Base-by-base conservation (phyloP, 2,888 invertebrate genomes). In the Acanthococcus lagerstroemiae region DNA sequence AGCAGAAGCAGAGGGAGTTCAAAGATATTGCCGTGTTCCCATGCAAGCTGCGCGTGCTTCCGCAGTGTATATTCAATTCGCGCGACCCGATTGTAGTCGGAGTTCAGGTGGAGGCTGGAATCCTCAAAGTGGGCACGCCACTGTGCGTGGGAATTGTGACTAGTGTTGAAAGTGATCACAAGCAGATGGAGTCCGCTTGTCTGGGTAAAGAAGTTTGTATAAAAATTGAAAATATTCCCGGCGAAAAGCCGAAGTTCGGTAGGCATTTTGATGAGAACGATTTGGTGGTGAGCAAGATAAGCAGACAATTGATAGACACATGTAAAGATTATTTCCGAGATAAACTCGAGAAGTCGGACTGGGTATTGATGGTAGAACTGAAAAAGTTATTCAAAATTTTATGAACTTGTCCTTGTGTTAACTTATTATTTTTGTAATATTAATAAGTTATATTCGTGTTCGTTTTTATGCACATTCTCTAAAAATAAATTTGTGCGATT, bases 271-370 rank as follows among this genome's bases (percentile, higher is more conserved):
- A 96, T 74, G 89, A 93, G 74, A 93, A 88, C 46, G 99, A 99
- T 78, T 81, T 92, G 76, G 83, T 99, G 70, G 84, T 95, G 74
- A 96, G 96, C 82, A 95, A 90, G 95, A 96, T 99, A 74, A 90
- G 91, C 60, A 86, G 99, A 65, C 92, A 95, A 75, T 95, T 95
- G 70, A 99, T 99, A 75, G 97, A 99, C 79, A 96, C 95, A 7
- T 96, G 97, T 80, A 99, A 99, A 79, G 91, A 96, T 73, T 95
- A 96, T 80, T 99, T 99, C 85, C 84, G 99, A 70, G 96, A 96
- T 73, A 99, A 99, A 77, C 83, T 99, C 73, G 80, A 88, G 74
- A 99, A 96, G 80, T 85, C 88, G 71, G 99, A 99, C 77, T 99
- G 99, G 99, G 90, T 92, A 76, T 80, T 99, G 69, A 95, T 99